Conservation (phyloP, 2,113 vertebrate genomes). For the Oreochromis tanganicae region DNA sequence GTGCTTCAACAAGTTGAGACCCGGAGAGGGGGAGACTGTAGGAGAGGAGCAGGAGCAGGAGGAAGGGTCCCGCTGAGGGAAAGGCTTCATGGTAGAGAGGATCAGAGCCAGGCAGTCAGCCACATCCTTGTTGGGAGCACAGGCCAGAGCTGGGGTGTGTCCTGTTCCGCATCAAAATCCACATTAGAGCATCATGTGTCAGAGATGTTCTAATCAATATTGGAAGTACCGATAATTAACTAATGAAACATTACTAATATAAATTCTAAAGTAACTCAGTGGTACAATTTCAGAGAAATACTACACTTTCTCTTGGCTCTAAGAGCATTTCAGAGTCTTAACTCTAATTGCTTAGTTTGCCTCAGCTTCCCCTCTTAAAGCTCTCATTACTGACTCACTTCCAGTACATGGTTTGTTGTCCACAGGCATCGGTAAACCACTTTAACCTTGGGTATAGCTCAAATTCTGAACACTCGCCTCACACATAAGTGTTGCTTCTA, state of each 20-base stretch:
- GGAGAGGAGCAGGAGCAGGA: conserved; percentile 74
- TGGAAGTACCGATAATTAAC: neutral
- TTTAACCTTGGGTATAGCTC: neutral
- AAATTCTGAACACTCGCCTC: neutral
- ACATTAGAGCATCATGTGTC: neutral
- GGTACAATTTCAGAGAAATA: neutral
- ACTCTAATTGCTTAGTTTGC: neutral
- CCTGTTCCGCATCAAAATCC: conserved; percentile 47
- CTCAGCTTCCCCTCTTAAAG: neutral
- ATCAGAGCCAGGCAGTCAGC: conserved; percentile 99
- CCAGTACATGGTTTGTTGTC: neutral
- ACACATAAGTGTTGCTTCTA: neutral
- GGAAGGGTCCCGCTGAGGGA: conserved; percentile 87
- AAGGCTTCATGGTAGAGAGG: conserved; percentile 99
- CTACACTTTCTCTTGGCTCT: neutral
- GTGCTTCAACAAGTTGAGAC: conserved; percentile 95
- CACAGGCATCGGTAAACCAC: neutral
- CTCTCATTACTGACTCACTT: neutral
- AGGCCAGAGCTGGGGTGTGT: conserved; percentile 96
- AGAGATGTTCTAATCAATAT: neutral
- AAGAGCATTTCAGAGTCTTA: neutral
- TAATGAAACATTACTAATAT: neutral
- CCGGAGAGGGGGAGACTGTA: conserved; percentile 78
- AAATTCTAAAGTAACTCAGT: neutral
- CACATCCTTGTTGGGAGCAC: conserved; percentile 98